Evolutionary conservation across 1,140 invertebrate genomes (phyloP), one percentile per base, ranked within the genome.

Genomic region (Asobara japonica): DNA sequence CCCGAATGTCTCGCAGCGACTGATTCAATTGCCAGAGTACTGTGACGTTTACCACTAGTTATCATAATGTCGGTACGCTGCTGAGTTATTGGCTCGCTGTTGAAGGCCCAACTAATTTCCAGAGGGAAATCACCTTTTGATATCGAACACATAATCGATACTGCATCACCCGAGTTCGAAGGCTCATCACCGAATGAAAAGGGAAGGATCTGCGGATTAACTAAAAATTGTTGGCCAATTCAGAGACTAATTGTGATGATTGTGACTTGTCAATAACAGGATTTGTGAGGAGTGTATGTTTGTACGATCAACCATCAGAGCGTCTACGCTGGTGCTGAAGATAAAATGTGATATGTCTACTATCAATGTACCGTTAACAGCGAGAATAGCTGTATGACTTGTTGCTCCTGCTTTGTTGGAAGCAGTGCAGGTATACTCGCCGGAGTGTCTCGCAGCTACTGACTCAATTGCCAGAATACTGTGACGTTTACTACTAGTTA

Each of bases 341-440:
- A 45, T 45, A 16, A 45, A 45, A 45, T 16, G 11, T 45, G 5
- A 45, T 16, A 45, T 13, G 2, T 48, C 18, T 29, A 67, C 45
- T n/a, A 29, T 3, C 31, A 69, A 48, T 76, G 80, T 91, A 95
- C 94, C 94, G 86, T 95, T 93, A 66, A 96, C 93, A 79, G 91
- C 88, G 77, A 95, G 84, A 61, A 88, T 83, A 22, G 93, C 91
- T 11, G 92, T 91, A 81, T 92, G 91, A 72, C 90, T 90, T 29
- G 90, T 89, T 18, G 89, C 89, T 56, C 93, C 93, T 36, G 92
- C 93, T 51, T 85, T 86, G 84, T 96, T 97, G 76, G 90, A 91
- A 16, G 94, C 95, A 20, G 89, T 89, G 80, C 94, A 95, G 20
- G 92, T 94, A 78, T 94, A 94, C 82, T 94, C 93, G 41, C 94